Evolutionary conservation across 2,113 vertebrate genomes (phyloP).

Genomic region (Pseudorasbora parva): DNA sequence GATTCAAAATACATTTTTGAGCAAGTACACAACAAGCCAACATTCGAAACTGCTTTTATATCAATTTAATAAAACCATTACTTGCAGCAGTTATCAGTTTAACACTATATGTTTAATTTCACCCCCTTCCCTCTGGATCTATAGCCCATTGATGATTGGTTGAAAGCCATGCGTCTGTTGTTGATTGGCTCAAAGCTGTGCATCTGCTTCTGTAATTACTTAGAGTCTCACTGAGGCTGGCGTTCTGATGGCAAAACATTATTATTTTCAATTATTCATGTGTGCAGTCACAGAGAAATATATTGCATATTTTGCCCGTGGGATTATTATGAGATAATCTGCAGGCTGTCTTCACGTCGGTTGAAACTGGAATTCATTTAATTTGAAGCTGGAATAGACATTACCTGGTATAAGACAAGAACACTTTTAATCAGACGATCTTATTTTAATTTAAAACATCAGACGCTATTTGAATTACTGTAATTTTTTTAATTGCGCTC

Average conservation of each 20-base stretch:
- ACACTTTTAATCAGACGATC: not conserved
- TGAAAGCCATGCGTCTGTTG: slow-evolving; percentile 4
- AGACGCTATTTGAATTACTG: slow-evolving; percentile 18
- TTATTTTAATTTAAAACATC: slow-evolving; percentile 34
- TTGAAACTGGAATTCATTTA: slow-evolving; percentile 22
- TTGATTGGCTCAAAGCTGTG: slow-evolving; percentile 28
- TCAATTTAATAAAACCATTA: not conserved
- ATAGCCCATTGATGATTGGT: slow-evolving; percentile 4
- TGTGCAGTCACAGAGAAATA: slow-evolving; percentile 43
- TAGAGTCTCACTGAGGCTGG: slow-evolving; percentile 12
- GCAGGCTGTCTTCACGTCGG: slow-evolving; percentile 13
- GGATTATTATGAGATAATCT: slow-evolving; percentile 39
- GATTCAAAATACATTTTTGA: no score
- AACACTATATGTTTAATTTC: not conserved
- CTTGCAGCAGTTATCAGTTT: not conserved
- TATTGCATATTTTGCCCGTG: slow-evolving; percentile 18
- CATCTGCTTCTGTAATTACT: slow-evolving; percentile 43
- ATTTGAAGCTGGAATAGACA: slow-evolving; percentile 3
- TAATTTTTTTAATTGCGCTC: slow-evolving; percentile 21
- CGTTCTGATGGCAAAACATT: slow-evolving; percentile 47
- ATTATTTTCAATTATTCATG: slow-evolving; percentile 55
- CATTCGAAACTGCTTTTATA: not conserved
- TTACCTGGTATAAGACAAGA: not conserved
- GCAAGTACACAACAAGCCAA: no score
- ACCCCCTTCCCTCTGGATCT: not conserved